Conservation (phyloP, 2,797 vertebrate genomes). For the Eulemur albifrons region DNA sequence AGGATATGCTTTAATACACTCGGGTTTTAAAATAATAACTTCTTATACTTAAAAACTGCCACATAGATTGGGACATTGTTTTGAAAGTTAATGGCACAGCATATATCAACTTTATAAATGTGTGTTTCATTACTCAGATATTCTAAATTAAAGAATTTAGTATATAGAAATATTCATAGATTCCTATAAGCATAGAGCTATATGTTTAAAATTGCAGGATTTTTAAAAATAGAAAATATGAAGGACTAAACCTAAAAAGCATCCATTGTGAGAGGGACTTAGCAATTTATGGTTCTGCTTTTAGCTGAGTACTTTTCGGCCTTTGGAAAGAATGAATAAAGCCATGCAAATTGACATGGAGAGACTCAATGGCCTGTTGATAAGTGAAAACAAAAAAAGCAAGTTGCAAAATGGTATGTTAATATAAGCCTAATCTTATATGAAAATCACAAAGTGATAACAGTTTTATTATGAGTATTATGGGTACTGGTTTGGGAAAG, state of each 20-base stretch:
- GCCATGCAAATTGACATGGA: neutral
- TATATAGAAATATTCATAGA: neutral
- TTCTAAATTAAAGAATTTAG: neutral
- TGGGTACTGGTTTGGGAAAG: neutral
- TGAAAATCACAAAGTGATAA: neutral
- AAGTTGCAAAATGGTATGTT: neutral
- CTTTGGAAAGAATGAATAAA: neutral
- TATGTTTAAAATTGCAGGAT: neutral
- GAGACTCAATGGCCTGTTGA: neutral
- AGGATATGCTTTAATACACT: neutral
- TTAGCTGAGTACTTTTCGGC: neutral
- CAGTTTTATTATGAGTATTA: neutral
- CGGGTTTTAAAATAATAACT: neutral
- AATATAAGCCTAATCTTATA: neutral
- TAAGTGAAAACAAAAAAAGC: neutral
- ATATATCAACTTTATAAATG: neutral
- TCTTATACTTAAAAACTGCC: neutral
- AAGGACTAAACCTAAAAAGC: neutral
- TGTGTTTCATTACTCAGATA: neutral
- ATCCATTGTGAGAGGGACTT: neutral
- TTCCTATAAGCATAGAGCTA: neutral
- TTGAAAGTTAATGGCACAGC: neutral
- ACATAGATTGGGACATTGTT: neutral
- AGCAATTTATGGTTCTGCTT: neutral
- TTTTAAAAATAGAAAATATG: neutral